These are phyloP conservation scores for Nephrotoma appendiculata DNA, from an alignment of 2,888 invertebrate genomes.

Conservation along the genomic window DNA sequence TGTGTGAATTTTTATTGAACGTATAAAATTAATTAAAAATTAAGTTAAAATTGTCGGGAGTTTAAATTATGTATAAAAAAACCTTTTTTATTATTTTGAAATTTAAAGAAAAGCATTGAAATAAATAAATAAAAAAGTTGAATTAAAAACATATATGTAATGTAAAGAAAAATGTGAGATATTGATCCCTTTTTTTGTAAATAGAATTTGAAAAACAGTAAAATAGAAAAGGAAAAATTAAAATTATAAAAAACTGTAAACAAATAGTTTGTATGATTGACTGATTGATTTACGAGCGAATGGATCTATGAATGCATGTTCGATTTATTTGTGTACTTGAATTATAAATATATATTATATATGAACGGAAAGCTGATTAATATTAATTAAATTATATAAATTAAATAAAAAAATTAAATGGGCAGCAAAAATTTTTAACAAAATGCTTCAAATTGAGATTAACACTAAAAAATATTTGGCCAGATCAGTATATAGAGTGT, in stretches of 20 bases:
- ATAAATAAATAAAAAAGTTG: conserved; percentile 1
- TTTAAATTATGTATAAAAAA: neutral
- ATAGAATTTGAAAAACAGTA: neutral
- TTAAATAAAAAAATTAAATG: neutral
- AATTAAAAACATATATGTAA: neutral
- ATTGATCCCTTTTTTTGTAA: neutral
- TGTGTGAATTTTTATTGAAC: conserved; percentile 2
- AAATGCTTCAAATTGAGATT: neutral
- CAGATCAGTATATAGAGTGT: neutral
- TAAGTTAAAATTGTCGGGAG: neutral
- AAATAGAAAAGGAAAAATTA: neutral
- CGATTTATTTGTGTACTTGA: neutral
- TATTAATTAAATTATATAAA: neutral
- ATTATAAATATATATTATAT: neutral
- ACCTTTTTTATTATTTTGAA: neutral
- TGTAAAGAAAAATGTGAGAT: neutral
- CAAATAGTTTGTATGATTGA: neutral
- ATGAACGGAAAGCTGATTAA: neutral
- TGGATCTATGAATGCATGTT: neutral
- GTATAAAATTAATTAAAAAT: neutral
- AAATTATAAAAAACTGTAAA: neutral
- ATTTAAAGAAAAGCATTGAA: neutral
- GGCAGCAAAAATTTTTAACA: neutral
- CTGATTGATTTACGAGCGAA: neutral
- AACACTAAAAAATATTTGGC: neutral